Evolutionary conservation across 2,888 invertebrate genomes (phyloP).

Genomic region (Notodonta ziczac): DNA sequence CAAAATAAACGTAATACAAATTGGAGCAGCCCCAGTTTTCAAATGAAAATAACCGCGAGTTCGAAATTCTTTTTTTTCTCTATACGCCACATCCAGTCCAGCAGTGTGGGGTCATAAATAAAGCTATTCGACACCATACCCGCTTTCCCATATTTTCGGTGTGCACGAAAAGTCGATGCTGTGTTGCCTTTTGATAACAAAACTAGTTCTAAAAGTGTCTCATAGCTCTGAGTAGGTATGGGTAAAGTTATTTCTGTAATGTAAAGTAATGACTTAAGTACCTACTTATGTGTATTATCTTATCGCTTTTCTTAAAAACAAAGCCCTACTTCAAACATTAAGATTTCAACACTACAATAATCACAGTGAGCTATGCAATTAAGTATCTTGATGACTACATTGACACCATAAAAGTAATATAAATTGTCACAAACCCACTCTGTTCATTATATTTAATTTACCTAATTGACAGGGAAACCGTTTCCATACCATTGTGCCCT

Average conservation of each 20-base stretch:
- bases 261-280: too few species aligned
- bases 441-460: conserved; percentile 73
- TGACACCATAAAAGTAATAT: conserved; percentile 66
- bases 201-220: not conserved
- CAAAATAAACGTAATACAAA: not conserved
- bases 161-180: conserved; percentile 15
- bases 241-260: too few species aligned
- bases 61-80: conserved; percentile 29
- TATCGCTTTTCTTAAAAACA: too few species aligned
- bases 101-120: conserved; percentile 39
- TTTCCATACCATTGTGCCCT: conserved; percentile 48
- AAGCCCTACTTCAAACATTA: too few species aligned
- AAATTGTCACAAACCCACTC: conserved; percentile 65
- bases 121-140: conserved; percentile 34
- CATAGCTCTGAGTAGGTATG: too few species aligned
- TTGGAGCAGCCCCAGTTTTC: conserved; percentile 2
- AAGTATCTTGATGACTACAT: conserved; percentile 45
- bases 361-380: too few species aligned
- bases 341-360: too few species aligned
- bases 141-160: conserved; percentile 41
- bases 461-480: conserved; percentile 72
- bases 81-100: conserved; percentile 25
- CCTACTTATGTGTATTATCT: too few species aligned
- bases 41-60: conserved; percentile 24
- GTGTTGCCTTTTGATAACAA: too few species aligned